Base-by-base conservation (phyloP, 2,113 vertebrate species). In the Cynoglossus semilaevis region DNA sequence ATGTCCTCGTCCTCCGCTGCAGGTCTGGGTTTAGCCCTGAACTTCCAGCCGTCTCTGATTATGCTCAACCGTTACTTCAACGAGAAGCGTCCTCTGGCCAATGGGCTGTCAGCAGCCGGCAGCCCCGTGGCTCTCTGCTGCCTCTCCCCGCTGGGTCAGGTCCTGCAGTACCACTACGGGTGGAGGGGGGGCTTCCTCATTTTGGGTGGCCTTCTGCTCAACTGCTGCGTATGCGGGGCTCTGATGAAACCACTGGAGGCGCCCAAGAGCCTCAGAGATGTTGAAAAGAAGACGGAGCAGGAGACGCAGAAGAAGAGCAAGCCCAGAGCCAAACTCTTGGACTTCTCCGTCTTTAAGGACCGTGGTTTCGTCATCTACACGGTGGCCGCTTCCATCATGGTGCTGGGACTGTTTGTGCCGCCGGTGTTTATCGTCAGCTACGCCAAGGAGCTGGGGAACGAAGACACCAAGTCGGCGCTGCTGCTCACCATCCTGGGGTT, bases 61-160 rank as follows among this genome's bases (percentile, higher is more conserved):
- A 98, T 98, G 96, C 85, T 98, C 53, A 98, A 97, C 82, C 89
- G 93, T 5, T 98, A 98, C 88, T 98, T 98, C 78, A 94, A 68
- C 63, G 90, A 94, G 85, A 92, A 91, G 38, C 92, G 96, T 0
- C 96, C 96, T 9, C 69, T 98, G 51, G 96, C 96, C 63, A 98
- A 98, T 0, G 95, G 96, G 5, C 90, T 98, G 0, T 93, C 96
- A 0, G 96, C 96, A 0, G 96, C 96, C 0, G 96, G 96, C 12
- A 98, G 95, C 43, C 96, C 96, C 0, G 95, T 97, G 48, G 96
- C 95, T 3, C 90, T 98, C 17, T 97, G 94, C 15, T 92, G 92
- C 37, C 93, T 98, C 54, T 97, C 95, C 0, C 96, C 95, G 0
- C 51, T 98, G 79, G 95, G 94, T 6, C 96, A 98, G 86, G 55